Conservation (phyloP, 2,113 vertebrate species). For the Spheniscus mendiculus region DNA sequence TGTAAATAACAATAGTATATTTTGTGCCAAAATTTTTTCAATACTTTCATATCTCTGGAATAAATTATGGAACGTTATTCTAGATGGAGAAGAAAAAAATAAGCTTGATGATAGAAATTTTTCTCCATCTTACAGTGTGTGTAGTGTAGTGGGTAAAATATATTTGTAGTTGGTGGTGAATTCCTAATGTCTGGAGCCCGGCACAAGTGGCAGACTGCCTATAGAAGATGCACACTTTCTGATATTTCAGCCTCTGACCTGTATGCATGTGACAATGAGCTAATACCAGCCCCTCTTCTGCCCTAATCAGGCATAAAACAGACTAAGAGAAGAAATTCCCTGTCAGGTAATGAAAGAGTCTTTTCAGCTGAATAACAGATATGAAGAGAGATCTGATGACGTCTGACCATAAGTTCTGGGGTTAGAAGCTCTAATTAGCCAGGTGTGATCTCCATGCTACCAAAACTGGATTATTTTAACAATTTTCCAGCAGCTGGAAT, state of each 20-base stretch:
- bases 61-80: not conserved
- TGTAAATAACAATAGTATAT: not conserved
- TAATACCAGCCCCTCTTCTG: not conserved
- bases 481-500: not conserved
- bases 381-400: not conserved
- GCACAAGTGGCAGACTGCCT: not conserved
- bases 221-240: not conserved
- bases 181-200: not conserved
- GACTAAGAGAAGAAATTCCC: not conserved
- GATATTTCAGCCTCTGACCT: not conserved
- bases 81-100: not conserved
- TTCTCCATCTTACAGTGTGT: not conserved
- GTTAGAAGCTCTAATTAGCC: not conserved
- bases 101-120: not conserved
- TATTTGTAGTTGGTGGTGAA: not conserved
- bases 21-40: not conserved
- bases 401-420: not conserved
- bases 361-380: not conserved
- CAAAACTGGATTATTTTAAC: not conserved
- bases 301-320: not conserved
- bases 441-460: not conserved
- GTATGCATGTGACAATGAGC: not conserved
- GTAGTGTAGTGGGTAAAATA: not conserved
- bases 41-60: not conserved
- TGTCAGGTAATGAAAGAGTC: not conserved